Evolutionary conservation across 2,797 vertebrate species (phyloP).

Genomic region (Manis pentadactyla): DNA sequence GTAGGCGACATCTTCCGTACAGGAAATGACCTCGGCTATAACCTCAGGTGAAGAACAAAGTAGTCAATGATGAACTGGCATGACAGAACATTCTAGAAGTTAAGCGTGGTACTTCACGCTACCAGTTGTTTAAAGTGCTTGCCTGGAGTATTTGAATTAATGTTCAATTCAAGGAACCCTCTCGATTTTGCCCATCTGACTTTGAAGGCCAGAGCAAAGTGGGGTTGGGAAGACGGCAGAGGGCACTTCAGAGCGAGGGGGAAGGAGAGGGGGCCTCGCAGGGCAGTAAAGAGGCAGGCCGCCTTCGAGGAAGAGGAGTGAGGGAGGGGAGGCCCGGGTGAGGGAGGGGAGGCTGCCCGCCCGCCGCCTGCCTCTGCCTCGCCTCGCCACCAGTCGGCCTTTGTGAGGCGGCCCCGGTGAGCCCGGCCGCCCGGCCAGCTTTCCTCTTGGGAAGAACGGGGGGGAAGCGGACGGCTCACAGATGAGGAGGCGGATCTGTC

Average conservation of each 20-base stretch:
- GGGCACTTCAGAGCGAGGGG: background rate
- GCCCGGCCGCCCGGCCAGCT: slow-evolving; percentile 68
- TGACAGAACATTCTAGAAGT: slow-evolving; percentile 53
- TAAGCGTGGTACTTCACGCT: background rate
- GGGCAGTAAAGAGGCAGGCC: fast-evolving
- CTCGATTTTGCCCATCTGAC: background rate
- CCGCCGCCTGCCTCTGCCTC: background rate
- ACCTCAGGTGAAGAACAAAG: slow-evolving; percentile 26
- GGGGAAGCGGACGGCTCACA: slow-evolving; percentile 74
- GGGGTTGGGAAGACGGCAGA: background rate
- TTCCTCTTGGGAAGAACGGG: slow-evolving; percentile 82
- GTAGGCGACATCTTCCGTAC: background rate
- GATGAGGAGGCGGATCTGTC: slow-evolving; percentile 71
- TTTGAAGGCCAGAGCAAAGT: background rate
- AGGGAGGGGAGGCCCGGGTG: too few species aligned
- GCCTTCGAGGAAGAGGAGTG: background rate
- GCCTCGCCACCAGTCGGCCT: background rate
- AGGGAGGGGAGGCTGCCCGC: background rate
- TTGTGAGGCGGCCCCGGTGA: slow-evolving; percentile 54
- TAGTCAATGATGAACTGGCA: background rate
- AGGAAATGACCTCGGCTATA: slow-evolving; percentile 5
- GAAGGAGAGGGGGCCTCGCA: background rate
- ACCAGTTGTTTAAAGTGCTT: slow-evolving; percentile 29
- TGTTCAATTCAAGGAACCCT: slow-evolving; percentile 41
- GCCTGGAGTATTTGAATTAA: slow-evolving; percentile 68